Evolutionary conservation across 1,140 invertebrate species (phyloP), one percentile per base, ranked within the genome.

Genomic region (Charaxes varanes): DNA sequence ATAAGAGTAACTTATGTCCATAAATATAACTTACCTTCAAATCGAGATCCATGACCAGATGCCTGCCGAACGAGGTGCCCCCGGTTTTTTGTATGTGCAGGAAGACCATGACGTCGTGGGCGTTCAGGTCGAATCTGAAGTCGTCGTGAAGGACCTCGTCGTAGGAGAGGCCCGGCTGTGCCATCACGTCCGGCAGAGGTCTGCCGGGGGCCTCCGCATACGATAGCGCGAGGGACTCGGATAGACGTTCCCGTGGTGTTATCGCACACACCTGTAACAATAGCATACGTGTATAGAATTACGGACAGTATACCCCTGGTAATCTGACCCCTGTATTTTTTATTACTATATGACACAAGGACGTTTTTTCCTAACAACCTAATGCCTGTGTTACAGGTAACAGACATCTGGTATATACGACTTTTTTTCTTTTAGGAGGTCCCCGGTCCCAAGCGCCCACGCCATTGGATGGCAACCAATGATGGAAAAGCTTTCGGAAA

Each of bases 81-180:
- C 87, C 87, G 6, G 87, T 88, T 62, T 99, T 99, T 84, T 99
- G 97, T 82, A 99, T 98, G 72, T 99, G 97, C 24, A 99, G 85
- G 79, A 99, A 99, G 10, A 99, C 97, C 86, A 99, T 94, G 10
- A 99, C 97, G 86, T 99, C 97, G 59, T 94, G 91, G 4, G 91
- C 93, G 68, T 94, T 91, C 67, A 97, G 93, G 71, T 95, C 92
- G 82, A 95, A 95, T 52, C 91, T 88, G 78, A 93, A 93, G 70
- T 94, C 93, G 71, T 95, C 93, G 61, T 93, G 92, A 8, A 94
- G 86, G 49, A 95, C 90, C 74, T 94, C 93, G 55, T 94, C 93
- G 64, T 94, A 94, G 53, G 90, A 90, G 30, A 91, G 77, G 11
- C 89, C 88, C 8, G 86, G 84, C 60, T 88, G 87, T 13, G 72